A percentile compares a stretch with the other conserved stretches of the same genome.
phyloP scores from a whole-genome alignment of 2,888 invertebrate species.

The Automeris io region DNA sequence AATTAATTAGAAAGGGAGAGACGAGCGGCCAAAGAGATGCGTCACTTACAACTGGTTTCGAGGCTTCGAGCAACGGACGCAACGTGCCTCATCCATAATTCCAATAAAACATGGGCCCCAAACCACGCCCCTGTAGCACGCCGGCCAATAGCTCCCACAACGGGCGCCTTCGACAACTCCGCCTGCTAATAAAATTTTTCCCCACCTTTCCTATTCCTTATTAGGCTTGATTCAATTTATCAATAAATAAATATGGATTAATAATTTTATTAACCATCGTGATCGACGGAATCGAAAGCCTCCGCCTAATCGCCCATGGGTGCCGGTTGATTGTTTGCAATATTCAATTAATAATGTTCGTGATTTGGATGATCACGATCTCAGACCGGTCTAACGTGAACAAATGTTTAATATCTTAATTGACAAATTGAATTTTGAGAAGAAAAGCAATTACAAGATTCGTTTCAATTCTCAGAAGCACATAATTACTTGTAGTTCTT shows the following conservation, averaged over 20 bases:
- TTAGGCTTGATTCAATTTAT: conserved; percentile 57
- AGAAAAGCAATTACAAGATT: conserved; percentile 36
- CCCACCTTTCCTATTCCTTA: conserved; percentile 63
- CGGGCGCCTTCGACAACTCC: conserved; percentile 55
- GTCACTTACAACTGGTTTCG: conserved; percentile 69
- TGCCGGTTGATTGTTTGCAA: conserved; percentile 61
- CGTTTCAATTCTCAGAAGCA: conserved; percentile 32
- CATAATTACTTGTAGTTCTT: conserved; percentile 32
- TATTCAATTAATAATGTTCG: conserved; percentile 62
- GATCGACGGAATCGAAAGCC: conserved; percentile 41
- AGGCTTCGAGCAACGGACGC: conserved; percentile 62
- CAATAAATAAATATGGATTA: conserved; percentile 63
- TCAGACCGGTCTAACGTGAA: conserved; percentile 26
- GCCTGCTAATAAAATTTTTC: conserved; percentile 62
- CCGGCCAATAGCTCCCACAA: conserved; percentile 66
- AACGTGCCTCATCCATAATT: conserved; percentile 72
- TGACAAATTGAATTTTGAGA: conserved; percentile 45
- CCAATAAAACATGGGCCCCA: conserved; percentile 74
- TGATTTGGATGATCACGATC: conserved; percentile 49
- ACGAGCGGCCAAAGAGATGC: conserved; percentile 68
- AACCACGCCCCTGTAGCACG: conserved; percentile 69
- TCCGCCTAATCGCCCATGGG: conserved; percentile 45
- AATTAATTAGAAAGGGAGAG: conserved; percentile 72
- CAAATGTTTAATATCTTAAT: conserved; percentile 50
- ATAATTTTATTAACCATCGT: conserved; percentile 47